These are phyloP conservation scores for Poeciliopsis infans DNA, from an alignment of 2,797 vertebrate species.

Conservation along the genomic window DNA sequence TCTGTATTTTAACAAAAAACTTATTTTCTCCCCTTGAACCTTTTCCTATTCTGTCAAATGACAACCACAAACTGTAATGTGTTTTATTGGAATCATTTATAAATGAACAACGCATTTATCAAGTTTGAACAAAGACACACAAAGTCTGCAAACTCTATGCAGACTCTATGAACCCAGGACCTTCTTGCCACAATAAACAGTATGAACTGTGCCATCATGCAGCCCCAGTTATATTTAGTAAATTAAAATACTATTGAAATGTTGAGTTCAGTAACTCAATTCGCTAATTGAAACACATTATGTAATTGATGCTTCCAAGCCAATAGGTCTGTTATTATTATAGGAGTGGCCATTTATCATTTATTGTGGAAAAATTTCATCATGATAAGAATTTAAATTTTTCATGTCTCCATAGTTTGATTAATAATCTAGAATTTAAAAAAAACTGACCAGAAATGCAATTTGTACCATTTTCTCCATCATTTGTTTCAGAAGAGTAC, in stretches of 20 bases:
- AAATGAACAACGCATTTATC: not conserved
- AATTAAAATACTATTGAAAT: not conserved
- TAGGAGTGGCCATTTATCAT: too few species aligned
- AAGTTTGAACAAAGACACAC: too few species aligned
- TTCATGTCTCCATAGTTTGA: too few species aligned
- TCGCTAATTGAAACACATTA: not conserved
- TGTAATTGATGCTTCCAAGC: not conserved
- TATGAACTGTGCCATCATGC: too few species aligned
- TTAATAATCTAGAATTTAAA: too few species aligned
- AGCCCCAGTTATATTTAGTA: not conserved
- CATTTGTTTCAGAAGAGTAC: too few species aligned
- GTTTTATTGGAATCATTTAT: not conserved
- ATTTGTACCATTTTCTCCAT: too few species aligned
- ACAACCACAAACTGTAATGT: not conserved
- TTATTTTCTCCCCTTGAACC: not conserved
- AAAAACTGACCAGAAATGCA: too few species aligned
- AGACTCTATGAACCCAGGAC: not conserved
- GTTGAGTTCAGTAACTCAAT: not conserved
- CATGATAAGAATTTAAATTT: too few species aligned
- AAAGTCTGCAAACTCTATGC: too few species aligned
- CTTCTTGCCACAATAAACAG: not conserved
- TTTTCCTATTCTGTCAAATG: not conserved
- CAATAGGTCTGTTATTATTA: not conserved
- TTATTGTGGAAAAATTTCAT: too few species aligned
- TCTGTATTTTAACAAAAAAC: not conserved